Percentiles rank a stretch among this genome's conserved stretches.
Evolutionary conservation across 2,113 vertebrate species (phyloP).

Genomic region (Phalacrocorax carbo): DNA sequence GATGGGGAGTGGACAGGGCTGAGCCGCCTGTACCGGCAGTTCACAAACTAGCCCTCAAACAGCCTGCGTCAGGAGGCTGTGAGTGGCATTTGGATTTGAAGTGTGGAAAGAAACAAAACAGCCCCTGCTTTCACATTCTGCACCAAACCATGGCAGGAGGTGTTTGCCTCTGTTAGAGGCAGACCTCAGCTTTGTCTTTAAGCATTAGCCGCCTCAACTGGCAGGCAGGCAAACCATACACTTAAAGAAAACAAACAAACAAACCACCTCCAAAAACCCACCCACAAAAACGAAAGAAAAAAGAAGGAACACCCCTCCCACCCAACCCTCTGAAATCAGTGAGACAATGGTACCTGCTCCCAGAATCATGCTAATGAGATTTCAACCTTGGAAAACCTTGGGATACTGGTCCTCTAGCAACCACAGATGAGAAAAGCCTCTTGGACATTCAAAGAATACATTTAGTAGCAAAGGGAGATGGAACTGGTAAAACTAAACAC

Average conservation of each 20-base stretch:
- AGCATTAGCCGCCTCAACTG: background rate
- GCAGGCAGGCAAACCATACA: background rate
- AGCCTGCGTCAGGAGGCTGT: background rate
- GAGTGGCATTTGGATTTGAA: accelerated
- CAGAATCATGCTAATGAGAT: background rate
- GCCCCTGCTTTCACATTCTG: background rate
- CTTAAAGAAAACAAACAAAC: background rate
- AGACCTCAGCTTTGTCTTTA: background rate
- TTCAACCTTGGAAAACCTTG: background rate
- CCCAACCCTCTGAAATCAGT: background rate
- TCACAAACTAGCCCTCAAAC: background rate
- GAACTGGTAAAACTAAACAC: background rate
- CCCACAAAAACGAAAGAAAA: background rate
- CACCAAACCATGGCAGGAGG: accelerated
- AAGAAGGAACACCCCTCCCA: background rate
- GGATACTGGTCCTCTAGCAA: background rate
- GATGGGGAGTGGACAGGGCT: background rate
- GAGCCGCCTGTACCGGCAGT: background rate
- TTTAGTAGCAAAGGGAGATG: background rate
- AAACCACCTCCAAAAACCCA: background rate
- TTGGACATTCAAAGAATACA: background rate
- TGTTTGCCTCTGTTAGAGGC: background rate
- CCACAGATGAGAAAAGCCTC: background rate
- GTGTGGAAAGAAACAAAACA: background rate
- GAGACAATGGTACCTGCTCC: background rate